These are phyloP conservation scores for Palloptera scutellata DNA, from an alignment of 2,888 invertebrate species.

Conservation along the genomic window DNA sequence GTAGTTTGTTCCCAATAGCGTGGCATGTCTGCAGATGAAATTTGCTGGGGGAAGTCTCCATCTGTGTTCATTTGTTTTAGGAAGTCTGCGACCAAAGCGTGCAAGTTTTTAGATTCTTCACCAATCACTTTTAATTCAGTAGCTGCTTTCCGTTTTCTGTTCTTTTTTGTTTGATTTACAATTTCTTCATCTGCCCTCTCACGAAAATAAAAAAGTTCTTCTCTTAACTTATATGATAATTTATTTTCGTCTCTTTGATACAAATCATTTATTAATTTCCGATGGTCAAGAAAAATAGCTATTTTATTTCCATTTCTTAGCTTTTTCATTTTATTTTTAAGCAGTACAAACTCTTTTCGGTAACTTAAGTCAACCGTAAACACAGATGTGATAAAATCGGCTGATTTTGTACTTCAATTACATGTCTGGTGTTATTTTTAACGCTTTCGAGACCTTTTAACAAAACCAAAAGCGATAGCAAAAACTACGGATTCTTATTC, in stretches of 20 bases:
- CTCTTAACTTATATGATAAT: slow-evolving; percentile 41
- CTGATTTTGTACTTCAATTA: too few species aligned
- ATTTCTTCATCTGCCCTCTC: slow-evolving; percentile 15
- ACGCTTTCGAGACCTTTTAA: too few species aligned
- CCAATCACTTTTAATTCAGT: slow-evolving; percentile 14
- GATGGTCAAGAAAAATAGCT: slow-evolving; percentile 53
- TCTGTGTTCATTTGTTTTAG: slow-evolving; percentile 12
- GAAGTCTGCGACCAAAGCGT: slow-evolving; percentile 22
- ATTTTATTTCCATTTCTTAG: slow-evolving; percentile 36
- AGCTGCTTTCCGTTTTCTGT: slow-evolving; percentile 33
- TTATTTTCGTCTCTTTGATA: slow-evolving; percentile 32
- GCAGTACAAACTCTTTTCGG: slow-evolving; percentile 19
- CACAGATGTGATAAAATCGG: too few species aligned
- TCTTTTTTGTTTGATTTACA: slow-evolving; percentile 24
- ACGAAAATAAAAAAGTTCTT: slow-evolving; percentile 50
- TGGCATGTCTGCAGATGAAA: slow-evolving; percentile 24
- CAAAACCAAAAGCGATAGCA: too few species aligned
- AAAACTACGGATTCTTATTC: too few species aligned
- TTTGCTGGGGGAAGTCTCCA: background rate
- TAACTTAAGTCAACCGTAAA: too few species aligned
- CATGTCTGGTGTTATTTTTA: too few species aligned
- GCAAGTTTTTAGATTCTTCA: slow-evolving; percentile 7
- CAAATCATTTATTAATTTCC: slow-evolving; percentile 47
- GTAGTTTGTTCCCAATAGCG: slow-evolving; percentile 53
- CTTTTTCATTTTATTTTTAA: slow-evolving; percentile 43